phyloP scores from a whole-genome alignment of 2,113 vertebrate species.

The Mobula hypostoma region DNA sequence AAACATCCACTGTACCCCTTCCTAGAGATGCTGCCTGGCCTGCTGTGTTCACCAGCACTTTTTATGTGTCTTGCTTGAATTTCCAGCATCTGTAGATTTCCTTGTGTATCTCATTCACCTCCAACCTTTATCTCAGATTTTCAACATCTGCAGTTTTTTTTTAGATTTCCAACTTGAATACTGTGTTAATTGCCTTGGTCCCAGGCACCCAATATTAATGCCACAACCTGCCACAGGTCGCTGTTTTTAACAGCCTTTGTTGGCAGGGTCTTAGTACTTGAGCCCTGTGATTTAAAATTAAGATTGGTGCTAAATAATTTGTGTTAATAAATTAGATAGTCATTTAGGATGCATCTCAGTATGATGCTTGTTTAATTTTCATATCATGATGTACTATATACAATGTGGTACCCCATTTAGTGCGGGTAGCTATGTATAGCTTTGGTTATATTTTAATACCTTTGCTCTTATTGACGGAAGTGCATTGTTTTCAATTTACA shows the following conservation, averaged over 20 bases:
- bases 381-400: constrained; percentile 40
- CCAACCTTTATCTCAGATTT: no score
- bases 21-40: no score
- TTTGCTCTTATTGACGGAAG: constrained; percentile 42
- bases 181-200: neutral
- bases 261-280: neutral
- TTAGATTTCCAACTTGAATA: neutral
- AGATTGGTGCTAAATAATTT: constrained; percentile 40
- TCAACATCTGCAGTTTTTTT: no score
- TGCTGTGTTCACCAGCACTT: no score
- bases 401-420: neutral
- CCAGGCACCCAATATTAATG: neutral
- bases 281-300: neutral
- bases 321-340: constrained; percentile 41
- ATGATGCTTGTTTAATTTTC: constrained; percentile 40
- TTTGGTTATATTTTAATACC: neutral
- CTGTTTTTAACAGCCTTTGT: neutral
- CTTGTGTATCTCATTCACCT: no score
- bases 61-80: no score
- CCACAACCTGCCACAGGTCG: neutral
- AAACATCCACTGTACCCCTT: no score
- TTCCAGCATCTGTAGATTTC: no score
- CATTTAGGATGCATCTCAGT: constrained; percentile 29
- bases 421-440: neutral
- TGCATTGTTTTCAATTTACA: constrained; percentile 53